phyloP scores from a whole-genome alignment of 2,888 invertebrate genomes.

The Sarcophaga subvicina region DNA sequence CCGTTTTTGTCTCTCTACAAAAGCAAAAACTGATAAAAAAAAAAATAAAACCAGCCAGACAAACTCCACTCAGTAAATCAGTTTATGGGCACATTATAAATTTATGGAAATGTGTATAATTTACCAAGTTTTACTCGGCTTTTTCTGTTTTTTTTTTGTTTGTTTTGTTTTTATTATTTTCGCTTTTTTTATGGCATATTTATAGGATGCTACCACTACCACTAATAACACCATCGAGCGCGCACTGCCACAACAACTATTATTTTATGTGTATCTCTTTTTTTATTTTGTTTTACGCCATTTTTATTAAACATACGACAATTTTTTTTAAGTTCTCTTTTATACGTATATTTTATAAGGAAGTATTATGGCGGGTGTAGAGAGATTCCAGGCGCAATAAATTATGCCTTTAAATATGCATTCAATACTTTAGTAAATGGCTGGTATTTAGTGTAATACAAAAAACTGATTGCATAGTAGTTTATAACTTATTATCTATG shows the following conservation, averaged over 20 bases:
- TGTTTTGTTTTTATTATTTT: conserved; percentile 15
- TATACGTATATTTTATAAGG: background rate
- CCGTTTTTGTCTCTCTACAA: background rate
- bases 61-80: conserved; percentile 45
- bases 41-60: conserved; percentile 41
- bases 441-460: conserved; percentile 30
- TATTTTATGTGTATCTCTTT: conserved; percentile 44
- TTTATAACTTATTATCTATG: too few relatives aligned
- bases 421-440: conserved; percentile 47
- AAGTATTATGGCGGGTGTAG: conserved; percentile 2
- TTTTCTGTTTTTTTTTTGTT: conserved; percentile 16
- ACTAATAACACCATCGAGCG: conserved; percentile 1
- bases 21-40: conserved; percentile 6
- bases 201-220: conserved; percentile 32
- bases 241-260: conserved; percentile 12
- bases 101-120: conserved; percentile 53
- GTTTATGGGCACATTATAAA: conserved; percentile 42
- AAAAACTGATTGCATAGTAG: too few relatives aligned
- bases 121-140: background rate
- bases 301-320: background rate
- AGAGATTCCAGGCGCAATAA: conserved; percentile 9
- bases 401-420: conserved; percentile 43
- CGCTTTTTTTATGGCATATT: conserved; percentile 23
- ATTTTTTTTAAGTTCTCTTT: conserved; percentile 22
- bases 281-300: background rate